These are phyloP conservation scores for Lydus trimaculatus DNA, from an alignment of 2,888 invertebrate genomes.

Conservation along the genomic window DNA sequence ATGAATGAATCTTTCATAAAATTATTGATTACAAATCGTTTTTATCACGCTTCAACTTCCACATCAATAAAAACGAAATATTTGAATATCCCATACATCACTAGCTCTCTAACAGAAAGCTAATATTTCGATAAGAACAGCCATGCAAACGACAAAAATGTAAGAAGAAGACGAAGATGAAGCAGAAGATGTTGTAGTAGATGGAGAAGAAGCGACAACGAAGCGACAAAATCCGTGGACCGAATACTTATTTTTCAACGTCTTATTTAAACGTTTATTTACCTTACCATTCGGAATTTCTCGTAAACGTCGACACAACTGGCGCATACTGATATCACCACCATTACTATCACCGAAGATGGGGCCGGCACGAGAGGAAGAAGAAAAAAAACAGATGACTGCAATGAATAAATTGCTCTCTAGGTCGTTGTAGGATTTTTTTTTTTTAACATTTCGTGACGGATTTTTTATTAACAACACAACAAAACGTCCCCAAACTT, in stretches of 20 bases:
- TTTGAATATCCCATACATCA: slow-evolving; percentile 42
- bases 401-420: background rate
- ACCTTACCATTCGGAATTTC: slow-evolving; percentile 33
- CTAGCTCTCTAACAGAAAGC: slow-evolving; percentile 35
- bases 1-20: background rate
- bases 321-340: slow-evolving; percentile 25
- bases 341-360: no score
- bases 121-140: slow-evolving; percentile 36
- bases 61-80: slow-evolving; percentile 28
- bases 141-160: no score
- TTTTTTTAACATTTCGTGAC: no score
- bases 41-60: slow-evolving; percentile 5
- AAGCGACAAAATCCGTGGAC: slow-evolving; percentile 46
- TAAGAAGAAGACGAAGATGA: background rate
- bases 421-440: background rate
- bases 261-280: slow-evolving; percentile 44
- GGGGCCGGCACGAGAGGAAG: no score
- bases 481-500: no score
- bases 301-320: slow-evolving; percentile 30
- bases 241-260: slow-evolving; percentile 44
- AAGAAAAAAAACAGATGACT: no score
- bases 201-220: slow-evolving; percentile 35
- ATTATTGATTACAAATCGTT: background rate
- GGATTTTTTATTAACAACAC: no score
- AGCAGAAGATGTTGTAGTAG: background rate